A percentile compares a stretch with the other conserved stretches of the same genome.
Conservation (phyloP, 2,797 vertebrate species). For the Pseudochirops cupreus region DNA sequence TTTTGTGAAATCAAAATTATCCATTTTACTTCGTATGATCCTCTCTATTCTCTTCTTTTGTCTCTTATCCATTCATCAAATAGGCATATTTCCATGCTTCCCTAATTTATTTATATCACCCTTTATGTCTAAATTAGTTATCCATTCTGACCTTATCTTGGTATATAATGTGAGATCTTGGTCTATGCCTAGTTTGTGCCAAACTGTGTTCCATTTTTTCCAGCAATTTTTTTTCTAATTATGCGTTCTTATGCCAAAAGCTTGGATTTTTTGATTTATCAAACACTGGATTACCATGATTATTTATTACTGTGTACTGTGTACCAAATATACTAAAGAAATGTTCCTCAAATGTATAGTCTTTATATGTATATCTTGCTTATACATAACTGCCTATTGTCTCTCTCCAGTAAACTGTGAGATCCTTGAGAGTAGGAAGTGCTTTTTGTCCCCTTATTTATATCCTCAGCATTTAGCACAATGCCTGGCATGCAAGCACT, state of each 20-base stretch:
- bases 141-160: background rate
- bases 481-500: background rate
- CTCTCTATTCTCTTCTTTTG: background rate
- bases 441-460: background rate
- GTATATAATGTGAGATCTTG: background rate
- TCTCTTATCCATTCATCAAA: background rate
- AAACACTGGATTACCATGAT: background rate
- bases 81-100: background rate
- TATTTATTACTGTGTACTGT: background rate
- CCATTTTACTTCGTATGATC: background rate
- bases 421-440: background rate
- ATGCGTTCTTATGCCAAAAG: background rate
- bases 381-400: background rate
- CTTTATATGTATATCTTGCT: background rate
- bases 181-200: background rate
- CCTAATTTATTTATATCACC: background rate
- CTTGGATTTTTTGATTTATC: background rate
- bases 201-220: background rate
- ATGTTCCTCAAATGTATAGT: background rate
- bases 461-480: background rate
- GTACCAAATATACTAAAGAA: background rate
- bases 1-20: background rate
- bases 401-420: background rate
- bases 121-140: background rate
- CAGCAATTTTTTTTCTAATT: background rate